Percentiles rank a stretch among this genome's conserved stretches.
These are phyloP conservation scores for Pseudoips prasinana DNA, from an alignment of 2,888 invertebrate species.

Conservation along the genomic window DNA sequence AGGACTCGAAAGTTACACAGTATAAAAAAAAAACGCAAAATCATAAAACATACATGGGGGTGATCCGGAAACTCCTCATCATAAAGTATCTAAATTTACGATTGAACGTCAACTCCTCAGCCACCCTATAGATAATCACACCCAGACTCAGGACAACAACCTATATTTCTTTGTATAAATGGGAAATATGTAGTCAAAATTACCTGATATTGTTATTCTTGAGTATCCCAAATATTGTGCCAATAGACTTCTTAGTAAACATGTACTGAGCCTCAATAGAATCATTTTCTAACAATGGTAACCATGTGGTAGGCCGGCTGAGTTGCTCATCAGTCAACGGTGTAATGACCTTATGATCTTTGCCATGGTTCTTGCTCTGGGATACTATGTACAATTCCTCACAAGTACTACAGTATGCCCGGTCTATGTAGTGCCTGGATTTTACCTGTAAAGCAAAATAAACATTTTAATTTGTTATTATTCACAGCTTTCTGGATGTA, in stretches of 20 bases:
- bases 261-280: constrained; percentile 94
- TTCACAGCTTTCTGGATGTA: too few relatives aligned
- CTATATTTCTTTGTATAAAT: too few relatives aligned
- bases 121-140: too few relatives aligned
- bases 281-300: constrained; percentile 87
- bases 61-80: too few relatives aligned
- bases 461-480: too few relatives aligned
- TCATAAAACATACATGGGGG: too few relatives aligned
- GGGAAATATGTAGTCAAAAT: too few relatives aligned
- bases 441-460: constrained; percentile 53
- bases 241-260: constrained; percentile 86
- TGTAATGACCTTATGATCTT: constrained; percentile 78
- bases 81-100: too few relatives aligned
- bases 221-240: constrained; percentile 84
- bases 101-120: too few relatives aligned
- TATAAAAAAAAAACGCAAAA: too few relatives aligned
- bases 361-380: constrained; percentile 70
- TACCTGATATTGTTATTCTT: constrained; percentile 82
- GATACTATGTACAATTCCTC: constrained; percentile 73
- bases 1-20: too few relatives aligned
- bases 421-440: constrained; percentile 58
- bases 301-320: constrained; percentile 84
- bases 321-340: constrained; percentile 82
- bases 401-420: constrained; percentile 86
- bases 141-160: too few relatives aligned